Base-by-base conservation (phyloP, 2,888 invertebrate genomes). In the Balanococcus diminutus region DNA sequence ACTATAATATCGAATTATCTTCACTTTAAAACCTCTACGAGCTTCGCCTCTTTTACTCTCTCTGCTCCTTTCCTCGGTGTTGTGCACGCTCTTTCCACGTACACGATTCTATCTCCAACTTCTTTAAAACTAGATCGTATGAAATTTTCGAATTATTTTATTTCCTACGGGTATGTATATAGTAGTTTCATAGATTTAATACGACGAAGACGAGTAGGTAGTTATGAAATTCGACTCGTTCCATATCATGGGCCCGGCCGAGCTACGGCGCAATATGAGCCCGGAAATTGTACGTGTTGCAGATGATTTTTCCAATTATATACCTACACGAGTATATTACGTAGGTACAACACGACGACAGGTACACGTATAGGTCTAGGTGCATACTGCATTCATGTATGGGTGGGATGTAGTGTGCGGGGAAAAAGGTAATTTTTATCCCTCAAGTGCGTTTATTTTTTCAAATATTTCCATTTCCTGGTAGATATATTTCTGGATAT, bases 141-240 rank as follows among this genome's bases (percentile, higher is more conserved):
- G 61, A 67, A 67, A 67, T 67, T 67, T 67, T 67, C 61, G 61
- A 67, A 67, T 67, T 67, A 67, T 25, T 67, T 67, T 67, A 67
- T 67, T 67, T 67, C 61, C 61, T 67, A 67, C 22, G 61, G 61
- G 61, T 67, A 67, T 28, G 61, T 67, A 67, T 28, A 67, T 67
- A 67, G 28, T 67, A 67, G 28, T 67, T 25, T 25, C n/a, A 67
- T 67, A 67, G 28, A 67, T 25, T 67, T 67, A 67, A 67, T 28
- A 67, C 61, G 61, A 67, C 28, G 56, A 42, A 42, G 42, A 42
- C 42, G 42, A 42, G 2, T n/a, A 51, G 5, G 28, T 11, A 11
- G 61, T 67, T 28, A 67, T 25, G 61, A 67, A 67, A 67, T 67
- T 25, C 51, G 51, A n/a, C n/a, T n/a, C n/a, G n/a, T n/a, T n/a